phyloP scores from a whole-genome alignment of 2,113 vertebrate genomes.

The Eurypyga helias region DNA sequence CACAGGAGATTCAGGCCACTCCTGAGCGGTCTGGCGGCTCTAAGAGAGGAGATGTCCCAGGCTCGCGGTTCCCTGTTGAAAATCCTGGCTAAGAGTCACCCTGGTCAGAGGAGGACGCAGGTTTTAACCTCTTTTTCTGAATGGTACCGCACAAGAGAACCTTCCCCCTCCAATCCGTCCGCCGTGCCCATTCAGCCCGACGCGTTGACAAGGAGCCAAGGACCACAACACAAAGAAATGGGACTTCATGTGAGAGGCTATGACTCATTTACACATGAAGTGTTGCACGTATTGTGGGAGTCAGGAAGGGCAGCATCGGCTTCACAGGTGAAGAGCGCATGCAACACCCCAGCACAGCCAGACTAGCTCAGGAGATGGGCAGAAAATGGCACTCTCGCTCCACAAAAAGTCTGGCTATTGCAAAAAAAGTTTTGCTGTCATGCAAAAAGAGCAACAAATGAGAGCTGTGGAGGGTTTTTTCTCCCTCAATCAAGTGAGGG shows the following conservation, averaged over 20 bases:
- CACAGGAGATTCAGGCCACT: not conserved
- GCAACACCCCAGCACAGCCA: not conserved
- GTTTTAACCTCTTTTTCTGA: slow-evolving; percentile 16
- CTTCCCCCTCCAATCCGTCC: not conserved
- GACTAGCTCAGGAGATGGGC: not conserved
- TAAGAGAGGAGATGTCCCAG: not conserved
- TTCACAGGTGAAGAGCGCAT: not conserved
- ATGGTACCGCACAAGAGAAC: not conserved
- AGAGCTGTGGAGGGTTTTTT: not conserved
- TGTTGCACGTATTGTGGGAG: not conserved
- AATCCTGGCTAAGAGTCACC: not conserved
- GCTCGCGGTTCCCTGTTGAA: not conserved
- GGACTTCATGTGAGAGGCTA: not conserved
- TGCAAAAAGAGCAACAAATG: not conserved
- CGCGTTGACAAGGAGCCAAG: not conserved
- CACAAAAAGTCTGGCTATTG: not conserved
- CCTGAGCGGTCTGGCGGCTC: not conserved
- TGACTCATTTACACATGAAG: slow-evolving; percentile 47
- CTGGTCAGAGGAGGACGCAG: not conserved
- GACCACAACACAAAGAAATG: slow-evolving; percentile 17
- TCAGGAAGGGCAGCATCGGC: slow-evolving; percentile 21
- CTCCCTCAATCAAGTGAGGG: not conserved
- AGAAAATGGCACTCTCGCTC: not conserved
- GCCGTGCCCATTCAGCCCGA: slow-evolving; percentile 6
- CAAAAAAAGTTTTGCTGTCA: not conserved